Conservation (phyloP, 2,888 invertebrate species). For the Phrixothrix hirtus region DNA sequence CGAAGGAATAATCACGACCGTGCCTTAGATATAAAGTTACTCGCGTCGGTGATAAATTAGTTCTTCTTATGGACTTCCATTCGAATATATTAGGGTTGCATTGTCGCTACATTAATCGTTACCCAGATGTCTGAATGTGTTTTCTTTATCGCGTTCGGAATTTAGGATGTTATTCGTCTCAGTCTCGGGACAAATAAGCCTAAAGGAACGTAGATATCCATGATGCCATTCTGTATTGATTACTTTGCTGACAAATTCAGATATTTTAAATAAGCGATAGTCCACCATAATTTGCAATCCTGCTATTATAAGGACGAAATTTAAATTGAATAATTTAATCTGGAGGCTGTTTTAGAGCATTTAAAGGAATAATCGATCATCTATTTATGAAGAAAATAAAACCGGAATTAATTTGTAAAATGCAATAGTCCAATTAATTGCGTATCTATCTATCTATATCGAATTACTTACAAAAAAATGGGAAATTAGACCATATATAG, state of each 20-base stretch:
- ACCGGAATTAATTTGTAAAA: too few relatives aligned
- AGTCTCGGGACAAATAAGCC: conserved; percentile 15
- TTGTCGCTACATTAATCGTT: conserved; percentile 48
- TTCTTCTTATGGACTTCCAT: conserved; percentile 38
- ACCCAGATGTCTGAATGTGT: conserved; percentile 40
- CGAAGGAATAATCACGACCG: conserved; percentile 37
- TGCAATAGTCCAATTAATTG: too few relatives aligned
- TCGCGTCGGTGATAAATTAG: conserved; percentile 43
- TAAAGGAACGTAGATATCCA: conserved; percentile 10
- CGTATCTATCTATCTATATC: too few relatives aligned
- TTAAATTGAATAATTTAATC: background rate
- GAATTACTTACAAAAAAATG: too few relatives aligned
- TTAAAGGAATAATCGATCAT: too few relatives aligned
- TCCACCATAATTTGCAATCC: background rate
- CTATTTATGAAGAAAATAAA: too few relatives aligned
- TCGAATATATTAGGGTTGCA: conserved; percentile 47
- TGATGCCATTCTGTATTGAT: conserved; percentile 17
- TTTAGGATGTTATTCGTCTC: conserved; percentile 24
- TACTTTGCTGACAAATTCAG: conserved; percentile 11
- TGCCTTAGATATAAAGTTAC: conserved; percentile 23
- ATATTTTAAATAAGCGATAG: conserved; percentile 2
- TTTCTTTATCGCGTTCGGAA: conserved; percentile 37
- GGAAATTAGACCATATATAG: too few relatives aligned
- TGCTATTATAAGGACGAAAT: background rate
- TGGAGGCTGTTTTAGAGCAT: background rate